Conservation (phyloP, 1,140 invertebrate genomes). For the Octopus bimaculoides region DNA sequence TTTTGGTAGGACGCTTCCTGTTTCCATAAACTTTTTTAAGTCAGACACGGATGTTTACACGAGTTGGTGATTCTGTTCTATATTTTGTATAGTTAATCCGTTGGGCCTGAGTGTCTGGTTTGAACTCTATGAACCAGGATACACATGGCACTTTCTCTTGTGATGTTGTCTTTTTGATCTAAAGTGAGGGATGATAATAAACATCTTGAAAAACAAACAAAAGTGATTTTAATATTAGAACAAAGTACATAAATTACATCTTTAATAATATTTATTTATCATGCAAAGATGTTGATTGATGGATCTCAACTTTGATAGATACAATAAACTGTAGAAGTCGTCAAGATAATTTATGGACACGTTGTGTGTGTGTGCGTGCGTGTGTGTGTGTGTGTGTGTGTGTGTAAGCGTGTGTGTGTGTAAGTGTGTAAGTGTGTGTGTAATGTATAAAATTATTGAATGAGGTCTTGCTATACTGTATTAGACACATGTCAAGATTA, state of each 20-base stretch:
- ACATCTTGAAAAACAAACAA: background rate
- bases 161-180: background rate
- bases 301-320: slow-evolving; percentile 7
- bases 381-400: too few relatives aligned
- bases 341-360: slow-evolving; percentile 5
- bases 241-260: background rate
- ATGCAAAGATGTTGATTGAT: background rate
- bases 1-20: too few relatives aligned
- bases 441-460: too few relatives aligned
- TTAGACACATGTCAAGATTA: too few relatives aligned
- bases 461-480: too few relatives aligned
- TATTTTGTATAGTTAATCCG: background rate
- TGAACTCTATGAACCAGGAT: slow-evolving; percentile 4
- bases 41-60: too few relatives aligned
- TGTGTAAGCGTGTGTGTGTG: too few relatives aligned
- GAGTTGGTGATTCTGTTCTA: background rate
- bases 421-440: too few relatives aligned
- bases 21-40: too few relatives aligned
- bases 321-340: background rate
- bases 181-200: background rate
- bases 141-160: background rate
- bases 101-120: slow-evolving; percentile 1
- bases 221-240: background rate
- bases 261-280: slow-evolving; percentile 3
- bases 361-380: background rate